Evolutionary conservation across 2,113 vertebrate species (phyloP), one percentile per base, ranked within the genome.

Genomic region (Egretta garzetta): DNA sequence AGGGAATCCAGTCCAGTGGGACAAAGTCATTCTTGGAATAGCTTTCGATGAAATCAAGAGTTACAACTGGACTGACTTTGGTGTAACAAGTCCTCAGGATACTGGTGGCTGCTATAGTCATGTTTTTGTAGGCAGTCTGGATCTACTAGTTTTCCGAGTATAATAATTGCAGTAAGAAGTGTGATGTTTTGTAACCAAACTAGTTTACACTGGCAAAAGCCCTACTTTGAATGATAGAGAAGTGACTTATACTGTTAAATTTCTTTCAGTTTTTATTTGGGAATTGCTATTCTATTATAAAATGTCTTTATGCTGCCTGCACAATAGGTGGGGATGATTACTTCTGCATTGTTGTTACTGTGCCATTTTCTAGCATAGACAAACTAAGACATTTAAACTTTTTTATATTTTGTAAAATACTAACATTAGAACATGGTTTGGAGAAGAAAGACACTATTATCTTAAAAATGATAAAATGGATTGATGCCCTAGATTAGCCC

Each of bases 61-160:
- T 73, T 94, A 82, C 49, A 88, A 60, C 62, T 76, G 63, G 43
- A 76, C 84, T 66, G 27, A 76, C 62, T 95, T 80, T 14, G 21
- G 67, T 3, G 2, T 53, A 90, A 82, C 33, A 73, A 83, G 93
- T 97, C 87, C 88, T 95, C 6, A 2, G 70, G 81, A 96, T 93
- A 88, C 18, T 82, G 74, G 87, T 90, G 74, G 73, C 81, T 95
- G 87, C 92, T 83, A 50, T 66, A 88, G 77, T 79, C 73, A 43
- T 72, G 84, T 67, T 96, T 96, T 94, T 88, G 85, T 94, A 96
- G 79, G 90, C 92, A 88, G 67, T 96, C 93, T 94, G 92, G 96
- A 95, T 97, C 67, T 92, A 88, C 96, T 86, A 83, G 93, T 96
- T 96, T 96, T 95, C 96, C 92, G 94, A 53, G 92, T 93, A 86